Base-by-base conservation (phyloP, 2,797 vertebrate species). In the Tinamus major region DNA sequence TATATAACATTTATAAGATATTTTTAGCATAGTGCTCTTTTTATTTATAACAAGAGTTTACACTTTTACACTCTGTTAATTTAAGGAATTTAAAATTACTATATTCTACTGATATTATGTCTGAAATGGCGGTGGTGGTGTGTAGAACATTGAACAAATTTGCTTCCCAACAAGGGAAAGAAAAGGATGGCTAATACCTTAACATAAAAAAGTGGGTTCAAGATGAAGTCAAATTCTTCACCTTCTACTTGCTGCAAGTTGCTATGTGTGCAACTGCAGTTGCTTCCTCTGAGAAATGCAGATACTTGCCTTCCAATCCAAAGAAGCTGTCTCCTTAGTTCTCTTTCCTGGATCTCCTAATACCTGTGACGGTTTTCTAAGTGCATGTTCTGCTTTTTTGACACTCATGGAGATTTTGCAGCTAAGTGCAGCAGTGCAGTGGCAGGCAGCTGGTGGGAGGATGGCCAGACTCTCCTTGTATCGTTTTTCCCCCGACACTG, bases 331-430 rank as follows among this genome's bases (percentile, higher is more conserved):
- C 9, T 59, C 2, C 58, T 84, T 59, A 55, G 19, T 14, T 51
- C 2, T 8, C 41, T 61, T 2, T 37, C 8, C 6, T 12, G 0
- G 2, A 1, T 55, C 41, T 91, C 37, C 3, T 35, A 35, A 70
- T 62, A 62, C 18, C 46, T 0, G 0, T 9, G 3, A 4, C 42
- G 69, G 3, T 3, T 46, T 81, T 79, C 39, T 16, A 49, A 68
- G 35, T 48, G 17, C 9, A 5, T 8, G 2, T 41, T 78, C 37
- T 71, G 21, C 3, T 53, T 85, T 42, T n/a, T 62, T 65, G 14
- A 29, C 31, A 31, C n/a, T 27, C 2, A 5, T 19, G 12, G 29
- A 24, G 12, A 39, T 33, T 78, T 72, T 46, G 4, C 4, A 74
- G n/a, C 31, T 77, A 82, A 65, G 31, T 17, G 56, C 3, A 44